phyloP scores from a whole-genome alignment of 2,113 vertebrate genomes.

The Varanus salvator region DNA sequence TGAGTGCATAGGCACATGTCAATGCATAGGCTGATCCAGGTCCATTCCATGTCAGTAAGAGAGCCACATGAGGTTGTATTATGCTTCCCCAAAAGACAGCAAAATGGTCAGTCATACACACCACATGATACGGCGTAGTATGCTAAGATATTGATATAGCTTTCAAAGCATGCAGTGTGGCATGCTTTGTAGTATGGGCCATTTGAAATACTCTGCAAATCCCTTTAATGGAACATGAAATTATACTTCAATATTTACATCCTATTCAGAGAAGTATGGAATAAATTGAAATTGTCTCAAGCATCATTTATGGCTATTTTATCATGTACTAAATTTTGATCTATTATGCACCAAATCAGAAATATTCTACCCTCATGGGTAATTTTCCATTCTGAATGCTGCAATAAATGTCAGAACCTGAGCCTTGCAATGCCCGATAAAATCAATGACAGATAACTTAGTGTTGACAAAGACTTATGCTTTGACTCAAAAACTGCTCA shows the following conservation, averaged over 20 bases:
- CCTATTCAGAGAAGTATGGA: constrained; percentile 8
- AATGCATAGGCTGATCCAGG: neutral
- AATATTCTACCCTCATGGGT: neutral
- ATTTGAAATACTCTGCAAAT: constrained; percentile 19
- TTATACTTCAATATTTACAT: neutral
- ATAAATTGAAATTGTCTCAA: neutral
- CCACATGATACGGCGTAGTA: neutral
- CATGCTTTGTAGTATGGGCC: neutral
- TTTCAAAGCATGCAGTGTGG: neutral
- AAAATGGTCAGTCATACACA: constrained; percentile 17
- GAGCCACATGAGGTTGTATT: neutral
- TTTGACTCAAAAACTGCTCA: constrained; percentile 34
- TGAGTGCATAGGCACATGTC: neutral
- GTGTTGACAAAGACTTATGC: constrained; percentile 24
- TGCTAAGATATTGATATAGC: neutral
- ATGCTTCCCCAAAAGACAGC: neutral
- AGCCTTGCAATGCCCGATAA: neutral
- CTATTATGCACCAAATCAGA: neutral
- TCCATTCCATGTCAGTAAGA: constrained; percentile 12
- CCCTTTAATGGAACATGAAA: constrained; percentile 7
- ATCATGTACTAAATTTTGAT: neutral
- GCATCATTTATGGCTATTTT: neutral
- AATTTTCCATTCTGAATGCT: constrained; percentile 17
- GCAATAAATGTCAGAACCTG: constrained; percentile 14
- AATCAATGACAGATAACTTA: constrained; percentile 44